Evolutionary conservation across 2,888 invertebrate genomes (phyloP), one percentile per base, ranked within the genome.

Genomic region (Trachelus stipa): DNA sequence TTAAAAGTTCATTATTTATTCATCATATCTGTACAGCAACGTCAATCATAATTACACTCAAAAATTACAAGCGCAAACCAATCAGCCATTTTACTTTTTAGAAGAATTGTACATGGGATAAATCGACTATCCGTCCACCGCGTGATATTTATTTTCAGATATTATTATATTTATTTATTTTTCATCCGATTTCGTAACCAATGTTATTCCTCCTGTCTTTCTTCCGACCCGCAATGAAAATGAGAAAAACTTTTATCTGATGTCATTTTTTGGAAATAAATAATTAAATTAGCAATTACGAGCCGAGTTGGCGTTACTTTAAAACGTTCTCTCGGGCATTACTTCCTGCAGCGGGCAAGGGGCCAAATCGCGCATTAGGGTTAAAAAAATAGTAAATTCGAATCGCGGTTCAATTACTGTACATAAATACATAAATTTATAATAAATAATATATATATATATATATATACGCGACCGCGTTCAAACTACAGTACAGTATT

Each of bases 341-440:
- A 82, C 82, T 86, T 84, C 85, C 78, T 85, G 84, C 85, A 86
- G 85, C 85, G 85, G 86, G 88, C 80, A 85, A 87, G 88, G 89
- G 87, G 88, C 87, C 89, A 87, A 88, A 85, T 87, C 81, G 86
- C 85, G 87, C 84, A 87, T 86, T 87, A 88, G 85, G 83, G 83
- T 80, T 83, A 83, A 84, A 80, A 79, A 40, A 33, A n/a, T n/a
- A 79, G 12, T 80, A 78, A 76, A 81, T 78, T 77, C 69, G 77
- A 81, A 80, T 37, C 75, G 79, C 76, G 74, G 68, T 81, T 77
- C 78, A 78, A 83, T 73, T 76, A 80, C 76, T 76, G 71, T 71
- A 71, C 11, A 71, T 71, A 71, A 56, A 56, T 56, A 23, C 1
- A 56, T 56, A 56, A 56, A 9, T 56, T 15, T 40, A 15, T 40